Percentiles rank a stretch among this genome's conserved stretches.
These are phyloP conservation scores for Psittacara wagleri DNA, from an alignment of 2,113 vertebrate species.

Conservation along the genomic window DNA sequence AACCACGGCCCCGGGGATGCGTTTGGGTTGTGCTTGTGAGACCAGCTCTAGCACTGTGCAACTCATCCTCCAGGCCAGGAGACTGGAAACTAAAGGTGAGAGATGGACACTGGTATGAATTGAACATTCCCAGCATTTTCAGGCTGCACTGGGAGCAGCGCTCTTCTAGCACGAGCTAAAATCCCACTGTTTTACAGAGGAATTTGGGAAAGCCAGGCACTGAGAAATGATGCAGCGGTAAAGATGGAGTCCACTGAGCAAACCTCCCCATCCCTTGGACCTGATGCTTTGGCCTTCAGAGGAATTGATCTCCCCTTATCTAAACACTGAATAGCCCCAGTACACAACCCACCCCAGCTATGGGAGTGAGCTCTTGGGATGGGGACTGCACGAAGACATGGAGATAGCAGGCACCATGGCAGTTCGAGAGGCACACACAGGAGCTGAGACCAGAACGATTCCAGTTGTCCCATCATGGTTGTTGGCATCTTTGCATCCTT, in stretches of 20 bases:
- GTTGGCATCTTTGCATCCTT: background rate
- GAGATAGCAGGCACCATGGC: background rate
- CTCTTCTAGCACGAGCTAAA: background rate
- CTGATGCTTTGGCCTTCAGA: background rate
- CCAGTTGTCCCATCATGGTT: background rate
- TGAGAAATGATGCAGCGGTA: constrained; percentile 1
- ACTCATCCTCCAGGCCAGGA: background rate
- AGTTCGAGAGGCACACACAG: constrained; percentile 9
- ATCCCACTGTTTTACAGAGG: background rate
- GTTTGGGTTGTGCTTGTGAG: background rate
- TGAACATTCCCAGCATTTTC: background rate
- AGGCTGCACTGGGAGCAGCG: background rate
- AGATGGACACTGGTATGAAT: background rate
- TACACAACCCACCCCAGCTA: background rate
- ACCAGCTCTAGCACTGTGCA: background rate
- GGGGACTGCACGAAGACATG: background rate
- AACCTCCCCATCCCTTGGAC: background rate
- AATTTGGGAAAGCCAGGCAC: constrained; percentile 24
- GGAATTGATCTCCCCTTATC: background rate
- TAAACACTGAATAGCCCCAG: background rate
- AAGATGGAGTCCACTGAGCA: background rate
- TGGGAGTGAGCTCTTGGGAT: background rate
- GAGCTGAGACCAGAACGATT: background rate
- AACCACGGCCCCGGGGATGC: background rate
- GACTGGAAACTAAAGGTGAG: background rate